A percentile compares a stretch with the other conserved stretches of the same genome.
These are phyloP conservation scores for Anguilla pacifica DNA, from an alignment of 2,797 vertebrate species.

Conservation along the genomic window DNA sequence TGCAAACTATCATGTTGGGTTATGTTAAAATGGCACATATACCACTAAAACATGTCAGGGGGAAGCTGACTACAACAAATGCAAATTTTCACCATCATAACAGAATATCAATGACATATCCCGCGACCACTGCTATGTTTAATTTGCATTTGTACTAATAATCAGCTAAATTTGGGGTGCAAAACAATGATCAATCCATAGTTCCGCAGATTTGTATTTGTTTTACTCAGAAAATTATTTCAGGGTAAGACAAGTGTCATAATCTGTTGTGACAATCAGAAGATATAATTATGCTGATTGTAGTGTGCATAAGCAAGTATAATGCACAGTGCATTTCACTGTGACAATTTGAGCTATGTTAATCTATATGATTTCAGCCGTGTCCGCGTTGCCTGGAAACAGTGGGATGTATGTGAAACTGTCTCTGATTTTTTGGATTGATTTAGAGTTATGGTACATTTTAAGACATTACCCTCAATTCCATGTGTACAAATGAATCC, in stretches of 20 bases:
- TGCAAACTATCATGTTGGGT: not conserved
- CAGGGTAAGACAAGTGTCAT: not conserved
- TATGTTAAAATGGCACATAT: not conserved
- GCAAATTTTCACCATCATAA: not conserved
- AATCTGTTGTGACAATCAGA: constrained; percentile 26
- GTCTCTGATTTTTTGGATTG: constrained; percentile 37
- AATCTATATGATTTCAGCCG: constrained; percentile 42
- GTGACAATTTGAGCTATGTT: constrained; percentile 44
- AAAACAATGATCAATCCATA: not conserved
- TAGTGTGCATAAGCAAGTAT: constrained; percentile 44
- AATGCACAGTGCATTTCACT: constrained; percentile 49
- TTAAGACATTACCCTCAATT: not conserved
- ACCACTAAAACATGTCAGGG: not conserved
- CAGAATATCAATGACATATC: not conserved
- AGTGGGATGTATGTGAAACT: constrained; percentile 44
- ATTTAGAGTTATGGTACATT: constrained; percentile 6
- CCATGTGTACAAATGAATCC: constrained; percentile 14
- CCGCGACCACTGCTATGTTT: not conserved
- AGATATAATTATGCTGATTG: constrained; percentile 41
- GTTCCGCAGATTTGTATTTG: not conserved
- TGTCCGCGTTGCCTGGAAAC: constrained; percentile 53
- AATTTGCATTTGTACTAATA: not conserved
- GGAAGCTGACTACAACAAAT: not conserved
- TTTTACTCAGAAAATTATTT: not conserved
- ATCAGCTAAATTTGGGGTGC: not conserved